Evolutionary conservation across 2,113 vertebrate genomes (phyloP), one percentile per base, ranked within the genome.

Genomic region (Oenanthe melanoleuca): DNA sequence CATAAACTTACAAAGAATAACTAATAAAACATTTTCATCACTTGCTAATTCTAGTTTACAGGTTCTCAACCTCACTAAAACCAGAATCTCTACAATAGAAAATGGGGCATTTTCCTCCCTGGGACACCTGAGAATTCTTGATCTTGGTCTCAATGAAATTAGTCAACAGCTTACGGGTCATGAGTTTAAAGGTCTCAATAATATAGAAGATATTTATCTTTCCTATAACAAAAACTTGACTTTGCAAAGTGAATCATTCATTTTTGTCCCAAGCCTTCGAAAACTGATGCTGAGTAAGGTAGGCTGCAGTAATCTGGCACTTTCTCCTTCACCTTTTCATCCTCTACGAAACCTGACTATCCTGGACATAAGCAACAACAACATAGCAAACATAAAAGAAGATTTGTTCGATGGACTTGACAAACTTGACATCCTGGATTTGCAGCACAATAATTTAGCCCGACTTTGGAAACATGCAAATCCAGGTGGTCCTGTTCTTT

Each of bases 391-490:
- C 86, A 83, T 99, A 70, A 97, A 96, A 9, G 96, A 93, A 3
- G 98, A 95, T n/a, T 33, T 98, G 55, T 95, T 99, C 38, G 95
- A 97, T n/a, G 98, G 98, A 47, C 98, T 99, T 37, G 74, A 88
- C 47, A 97, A 98, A 66, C 98, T 99, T 50, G 95, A 97, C 82
- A 98, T 99, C 65, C 96, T 99, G 64, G 98, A 98, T 93, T 92
- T 99, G 87, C 98, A 99, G 88, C 99, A 99, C 96, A 99, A 99
- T 92, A 99, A 99, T 94, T 97, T 99, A 86, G 99, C 98, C 16
- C 97, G 98, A 14, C 92, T 99, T 87, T 99, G 99, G 99, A 99
- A 99, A 89, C 97, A 86, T 1, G 98, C 96, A 55, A 99, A 99
- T 91, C 98, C 98, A 2, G 98, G 97, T 2, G 99, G 99, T 19